Evolutionary conservation across 2,113 vertebrate genomes (phyloP).

Genomic region (Gavia stellata): DNA sequence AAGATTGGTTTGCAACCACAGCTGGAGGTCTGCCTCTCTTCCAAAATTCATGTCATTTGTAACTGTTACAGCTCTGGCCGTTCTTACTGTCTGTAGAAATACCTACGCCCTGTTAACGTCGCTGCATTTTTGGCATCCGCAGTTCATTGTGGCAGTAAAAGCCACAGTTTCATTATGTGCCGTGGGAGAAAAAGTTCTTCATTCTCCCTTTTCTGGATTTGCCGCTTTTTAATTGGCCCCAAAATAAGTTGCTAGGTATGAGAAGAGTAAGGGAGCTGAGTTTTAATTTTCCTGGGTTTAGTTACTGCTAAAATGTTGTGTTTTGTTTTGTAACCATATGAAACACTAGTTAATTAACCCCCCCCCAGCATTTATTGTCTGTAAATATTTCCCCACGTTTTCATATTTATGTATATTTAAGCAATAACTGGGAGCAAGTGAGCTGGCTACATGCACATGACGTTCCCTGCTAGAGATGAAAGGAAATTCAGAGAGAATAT

Average conservation of each 20-base stretch:
- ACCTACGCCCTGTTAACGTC: accelerated
- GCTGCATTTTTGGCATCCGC: not conserved
- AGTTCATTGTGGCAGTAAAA: not conserved
- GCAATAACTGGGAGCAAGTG: not conserved
- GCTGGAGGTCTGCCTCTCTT: not conserved
- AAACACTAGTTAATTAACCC: not conserved
- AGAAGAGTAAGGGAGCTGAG: not conserved
- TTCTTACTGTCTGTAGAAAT: not conserved
- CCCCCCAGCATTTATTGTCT: not conserved
- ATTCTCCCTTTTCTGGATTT: not conserved
- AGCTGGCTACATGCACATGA: not conserved
- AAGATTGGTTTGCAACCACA: not conserved
- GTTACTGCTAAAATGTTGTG: not conserved
- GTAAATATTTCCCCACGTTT: constrained; percentile 10
- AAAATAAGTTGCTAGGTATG: not conserved
- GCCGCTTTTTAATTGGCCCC: not conserved
- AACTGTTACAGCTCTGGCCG: not conserved
- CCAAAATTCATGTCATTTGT: not conserved
- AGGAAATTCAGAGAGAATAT: not conserved
- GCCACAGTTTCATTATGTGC: not conserved
- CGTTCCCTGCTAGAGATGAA: not conserved
- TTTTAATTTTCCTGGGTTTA: not conserved
- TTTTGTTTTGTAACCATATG: not conserved
- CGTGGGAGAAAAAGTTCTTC: not conserved
- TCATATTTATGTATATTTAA: not conserved